Evolutionary conservation across 2,113 vertebrate genomes (phyloP), one percentile per base, ranked within the genome.

Genomic region (Pituophis catenifer): DNA sequence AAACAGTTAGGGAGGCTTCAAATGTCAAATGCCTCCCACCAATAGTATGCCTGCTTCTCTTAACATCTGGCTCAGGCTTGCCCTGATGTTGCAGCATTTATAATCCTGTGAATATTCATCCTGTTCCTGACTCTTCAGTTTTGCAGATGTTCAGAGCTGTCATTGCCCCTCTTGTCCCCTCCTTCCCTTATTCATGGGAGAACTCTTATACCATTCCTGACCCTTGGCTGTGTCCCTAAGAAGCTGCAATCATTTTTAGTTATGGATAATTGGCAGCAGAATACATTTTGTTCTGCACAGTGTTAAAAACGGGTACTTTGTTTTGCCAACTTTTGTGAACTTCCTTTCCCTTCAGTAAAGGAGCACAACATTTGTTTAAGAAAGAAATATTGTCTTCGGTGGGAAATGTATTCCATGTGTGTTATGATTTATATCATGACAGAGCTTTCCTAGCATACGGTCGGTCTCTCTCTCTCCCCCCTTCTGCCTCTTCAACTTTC

Each of bases 321-420:
- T 98, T 98, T 98, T 95, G 95, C 96, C 98, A 98, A 97, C 97
- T 97, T 97, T 97, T 95, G 94, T 97, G 98, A 98, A 98, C 97
- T 98, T 98, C 97, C 96, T 38, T 97, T 97, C 97, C 95, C 95
- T 97, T 97, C 96, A 96, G 93, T 55, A 96, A 96, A 96, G 94
- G 97, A 98, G 96, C 91, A 96, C 97, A 97, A 98, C 97, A 97
- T 98, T 98, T 97, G 96, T 98, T 94, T 97, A 97, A 98, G 98
- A 98, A 98, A 98, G 97, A 98, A 98, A 98, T 98, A 98, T 96
- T 98, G 97, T 97, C 97, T 97, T 98, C 96, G 90, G 89, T 98
- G 96, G 98, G 96, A 98, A 98, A 98, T 98, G 95, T 97, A 97
- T 98, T 98, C 98, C 98, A 98, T 98, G 98, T 98, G 98, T 98